phyloP scores from a whole-genome alignment of 92 coral and sea anemone genomes.

The Zoanthus gigantus region DNA sequence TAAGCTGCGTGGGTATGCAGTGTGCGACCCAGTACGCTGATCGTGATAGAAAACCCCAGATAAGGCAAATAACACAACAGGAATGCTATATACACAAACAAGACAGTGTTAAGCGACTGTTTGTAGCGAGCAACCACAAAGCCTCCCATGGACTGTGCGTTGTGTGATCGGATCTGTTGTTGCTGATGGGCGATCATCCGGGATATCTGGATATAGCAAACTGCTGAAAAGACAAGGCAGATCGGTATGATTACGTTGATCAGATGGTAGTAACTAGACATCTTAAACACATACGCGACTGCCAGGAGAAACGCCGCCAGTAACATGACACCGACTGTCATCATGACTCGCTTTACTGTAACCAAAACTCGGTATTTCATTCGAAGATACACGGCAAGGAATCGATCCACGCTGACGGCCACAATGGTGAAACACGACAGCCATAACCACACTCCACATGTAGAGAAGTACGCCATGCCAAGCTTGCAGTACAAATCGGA shows the following conservation, averaged over 20 bases:
- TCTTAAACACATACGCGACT: conserved; percentile 33
- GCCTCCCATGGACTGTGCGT: conserved; percentile 24
- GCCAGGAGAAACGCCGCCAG: conserved; percentile 29
- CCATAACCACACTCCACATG: conserved; percentile 40
- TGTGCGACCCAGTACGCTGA: background rate
- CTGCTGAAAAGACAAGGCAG: conserved; percentile 19
- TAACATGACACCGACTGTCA: conserved; percentile 11
- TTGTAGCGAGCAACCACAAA: conserved; percentile 44
- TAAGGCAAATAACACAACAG: conserved; percentile 33
- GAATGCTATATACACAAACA: conserved; percentile 44
- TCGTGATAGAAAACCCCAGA: conserved; percentile 14
- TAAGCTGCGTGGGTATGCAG: conserved; percentile 15
- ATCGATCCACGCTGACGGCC: background rate
- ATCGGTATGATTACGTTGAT: conserved; percentile 34
- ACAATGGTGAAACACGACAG: conserved; percentile 36
- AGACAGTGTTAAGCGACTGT: conserved; percentile 32
- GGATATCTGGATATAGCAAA: conserved; percentile 17
- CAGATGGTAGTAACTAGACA: conserved; percentile 39
- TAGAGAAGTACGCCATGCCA: conserved; percentile 42
- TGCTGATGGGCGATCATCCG: conserved; percentile 15
- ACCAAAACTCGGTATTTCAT: conserved; percentile 34
- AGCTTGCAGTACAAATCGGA: conserved; percentile 24
- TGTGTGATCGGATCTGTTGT: conserved; percentile 15
- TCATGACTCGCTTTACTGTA: conserved; percentile 23
- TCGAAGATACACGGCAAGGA: conserved; percentile 33